Conservation (phyloP, 2,113 vertebrate species). For the Urocynchramus pylzowi region DNA sequence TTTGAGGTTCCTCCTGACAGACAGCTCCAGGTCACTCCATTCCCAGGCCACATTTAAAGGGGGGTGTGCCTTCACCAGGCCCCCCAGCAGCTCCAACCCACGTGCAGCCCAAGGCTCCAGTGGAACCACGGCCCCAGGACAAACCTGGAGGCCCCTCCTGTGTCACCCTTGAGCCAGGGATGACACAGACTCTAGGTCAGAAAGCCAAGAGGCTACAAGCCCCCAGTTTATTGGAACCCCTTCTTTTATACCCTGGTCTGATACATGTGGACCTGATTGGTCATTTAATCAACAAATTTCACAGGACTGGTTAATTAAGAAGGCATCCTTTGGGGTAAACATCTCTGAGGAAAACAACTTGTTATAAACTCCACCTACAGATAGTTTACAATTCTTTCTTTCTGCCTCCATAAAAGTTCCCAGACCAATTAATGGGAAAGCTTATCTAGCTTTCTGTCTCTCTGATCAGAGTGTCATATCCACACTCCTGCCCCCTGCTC, state of each 20-base stretch:
- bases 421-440: too few relatives aligned
- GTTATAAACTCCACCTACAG: too few relatives aligned
- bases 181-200: neutral
- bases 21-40: neutral
- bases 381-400: too few relatives aligned
- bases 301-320: neutral
- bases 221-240: neutral
- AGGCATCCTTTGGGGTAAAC: too few relatives aligned
- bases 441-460: too few relatives aligned
- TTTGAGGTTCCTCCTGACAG: neutral
- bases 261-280: neutral
- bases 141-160: neutral
- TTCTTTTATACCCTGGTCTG: neutral
- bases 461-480: too few relatives aligned
- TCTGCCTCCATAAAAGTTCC: too few relatives aligned
- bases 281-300: neutral
- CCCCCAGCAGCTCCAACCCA: neutral
- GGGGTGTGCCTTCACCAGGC: neutral
- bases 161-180: too few relatives aligned
- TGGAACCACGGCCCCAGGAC: neutral
- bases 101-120: neutral
- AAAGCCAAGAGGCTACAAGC: neutral
- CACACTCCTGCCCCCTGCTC: too few relatives aligned
- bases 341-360: too few relatives aligned
- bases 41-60: rapidly evolving